Evolutionary conservation across 2,797 vertebrate genomes (phyloP), one percentile per base, ranked within the genome.

Genomic region (Lithobates sylvaticus): DNA sequence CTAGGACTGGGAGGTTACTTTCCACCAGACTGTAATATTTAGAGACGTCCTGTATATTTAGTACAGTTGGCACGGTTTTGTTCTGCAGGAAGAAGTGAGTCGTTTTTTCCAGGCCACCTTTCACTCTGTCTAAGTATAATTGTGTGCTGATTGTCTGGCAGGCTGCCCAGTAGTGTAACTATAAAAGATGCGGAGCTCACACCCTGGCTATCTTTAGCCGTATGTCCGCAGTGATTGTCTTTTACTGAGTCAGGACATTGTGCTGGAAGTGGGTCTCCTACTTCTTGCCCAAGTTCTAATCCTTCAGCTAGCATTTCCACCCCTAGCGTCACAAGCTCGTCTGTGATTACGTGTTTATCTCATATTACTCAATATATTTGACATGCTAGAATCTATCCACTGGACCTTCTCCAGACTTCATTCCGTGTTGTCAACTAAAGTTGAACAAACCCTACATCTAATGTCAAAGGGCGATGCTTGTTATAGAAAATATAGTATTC

Each of bases 131-230:
- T 26, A 16, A 67, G 64, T 26, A n/a, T 6, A 71, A 77, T 76
- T 42, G 64, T 61, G 44, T 16, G 58, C 16, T 44, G 39, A 36
- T 78, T 78, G 21, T 39, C 26, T 87, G 85, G 80, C 75, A 23
- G 3, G 1, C 10, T 68, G 85, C 85, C 85, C 61, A 78, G 81
- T 36, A 32, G 21, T 79, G 64, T 26, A 67, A 71, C n/a, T 50
- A 36, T 36, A 34, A 69, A 42, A 21, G 54, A 74, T 69, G 26
- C 36, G 4, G 3, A 4, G 27, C 79, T 47, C 76, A 75, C 86
- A 73, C 79, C 81, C 86, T 9, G 75, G 23, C 81, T 78, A 83
- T 78, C 54, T 78, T 69, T 73, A 84, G 81, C 65, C 34, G 10
- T 67, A 58, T 74, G 54, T 86, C 47, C 5, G 65, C 65, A 64